These are phyloP conservation scores for Apodemia hepburni DNA, from an alignment of 2,888 invertebrate species.

Conservation along the genomic window DNA sequence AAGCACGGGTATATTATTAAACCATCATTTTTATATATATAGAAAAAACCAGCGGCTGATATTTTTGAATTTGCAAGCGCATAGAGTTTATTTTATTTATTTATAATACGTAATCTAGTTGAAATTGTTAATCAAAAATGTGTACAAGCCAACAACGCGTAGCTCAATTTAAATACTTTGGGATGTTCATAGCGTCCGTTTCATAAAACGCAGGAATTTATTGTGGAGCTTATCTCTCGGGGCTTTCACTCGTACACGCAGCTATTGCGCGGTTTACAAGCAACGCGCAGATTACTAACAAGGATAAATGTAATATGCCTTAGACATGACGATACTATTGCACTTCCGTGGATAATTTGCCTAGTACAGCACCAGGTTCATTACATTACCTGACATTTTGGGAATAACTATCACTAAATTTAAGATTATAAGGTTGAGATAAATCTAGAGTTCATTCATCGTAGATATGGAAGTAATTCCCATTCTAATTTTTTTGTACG, in stretches of 20 bases:
- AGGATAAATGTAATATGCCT: slow-evolving; percentile 18
- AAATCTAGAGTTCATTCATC: too few relatives aligned
- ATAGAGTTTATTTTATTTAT: too few relatives aligned
- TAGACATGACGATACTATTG: slow-evolving; percentile 11
- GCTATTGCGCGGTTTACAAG: slow-evolving; percentile 19
- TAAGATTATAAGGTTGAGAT: too few relatives aligned
- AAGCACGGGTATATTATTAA: too few relatives aligned
- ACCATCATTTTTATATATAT: too few relatives aligned
- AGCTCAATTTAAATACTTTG: slow-evolving; percentile 32
- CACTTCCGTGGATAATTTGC: slow-evolving; percentile 4
- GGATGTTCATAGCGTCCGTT: slow-evolving; percentile 28
- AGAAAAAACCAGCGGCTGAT: too few relatives aligned
- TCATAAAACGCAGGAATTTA: slow-evolving; percentile 33
- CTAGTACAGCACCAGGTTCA: neutral
- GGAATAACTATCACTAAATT: neutral
- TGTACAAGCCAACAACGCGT: slow-evolving; percentile 29
- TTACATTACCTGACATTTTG: neutral
- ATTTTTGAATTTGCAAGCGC: too few relatives aligned
- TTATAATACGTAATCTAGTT: neutral
- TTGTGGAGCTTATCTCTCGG: slow-evolving; percentile 26
- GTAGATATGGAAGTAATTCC: too few relatives aligned
- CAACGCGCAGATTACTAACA: slow-evolving; percentile 17
- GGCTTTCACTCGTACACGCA: slow-evolving; percentile 19
- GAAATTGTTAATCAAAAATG: neutral
- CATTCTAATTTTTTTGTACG: too few relatives aligned